Conservation (phyloP, 2,888 invertebrate species). For the Temnothorax unifasciatus region DNA sequence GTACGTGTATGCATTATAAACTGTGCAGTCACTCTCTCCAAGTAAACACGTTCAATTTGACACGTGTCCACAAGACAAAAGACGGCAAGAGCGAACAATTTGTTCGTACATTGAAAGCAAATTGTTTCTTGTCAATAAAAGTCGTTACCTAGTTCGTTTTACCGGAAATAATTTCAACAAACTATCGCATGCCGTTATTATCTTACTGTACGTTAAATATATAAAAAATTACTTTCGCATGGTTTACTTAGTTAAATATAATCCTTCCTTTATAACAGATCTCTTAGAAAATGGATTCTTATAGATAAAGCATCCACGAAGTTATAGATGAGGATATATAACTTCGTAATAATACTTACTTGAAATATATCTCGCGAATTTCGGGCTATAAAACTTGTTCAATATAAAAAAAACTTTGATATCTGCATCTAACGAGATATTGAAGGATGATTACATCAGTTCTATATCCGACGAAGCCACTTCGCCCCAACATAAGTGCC, state of each 20-base stretch:
- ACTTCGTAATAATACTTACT: background rate
- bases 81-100: conserved; percentile 20
- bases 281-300: background rate
- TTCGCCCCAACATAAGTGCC: background rate
- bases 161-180: background rate
- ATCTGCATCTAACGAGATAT: conserved; percentile 17
- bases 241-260: background rate
- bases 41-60: conserved; percentile 34
- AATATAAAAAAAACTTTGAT: background rate
- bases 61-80: background rate
- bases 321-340: no score
- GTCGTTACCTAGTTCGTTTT: background rate
- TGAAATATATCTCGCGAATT: background rate
- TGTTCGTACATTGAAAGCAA: background rate
- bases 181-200: background rate
- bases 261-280: background rate
- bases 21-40: background rate
- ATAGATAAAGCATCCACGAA: background rate
- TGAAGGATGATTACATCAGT: conserved; percentile 38
- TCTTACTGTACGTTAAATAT: background rate
- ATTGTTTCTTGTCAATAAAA: background rate
- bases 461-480: conserved; percentile 19
- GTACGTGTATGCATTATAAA: conserved; percentile 25
- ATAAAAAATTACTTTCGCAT: background rate
- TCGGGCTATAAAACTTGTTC: background rate